Base-by-base conservation (phyloP, 2,888 invertebrate species). In the Sphecodes monilicornis region DNA sequence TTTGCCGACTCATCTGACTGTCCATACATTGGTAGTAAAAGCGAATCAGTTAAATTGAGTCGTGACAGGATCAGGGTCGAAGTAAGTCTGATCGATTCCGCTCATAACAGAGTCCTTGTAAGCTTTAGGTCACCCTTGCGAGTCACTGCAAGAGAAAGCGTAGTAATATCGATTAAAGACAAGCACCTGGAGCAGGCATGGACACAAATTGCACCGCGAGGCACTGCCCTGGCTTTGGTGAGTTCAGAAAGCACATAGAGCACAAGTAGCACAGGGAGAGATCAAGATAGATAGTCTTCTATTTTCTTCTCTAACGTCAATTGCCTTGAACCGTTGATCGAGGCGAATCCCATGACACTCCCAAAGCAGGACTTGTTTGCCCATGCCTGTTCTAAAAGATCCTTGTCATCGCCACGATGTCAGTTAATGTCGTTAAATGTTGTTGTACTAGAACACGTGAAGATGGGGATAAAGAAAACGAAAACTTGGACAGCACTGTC, bases 401-500 rank as follows among this genome's bases (percentile, higher is more conserved):
- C 46, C 11, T 57, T 11, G 11, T n/a, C n/a, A 8, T 4, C 4
- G 10, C n/a, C 5, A 13, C 57, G 26, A 26, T 57, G 13, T 29
- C 60, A 16, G 60, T 60, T 60, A 29, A 60, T 29, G 16, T 60
- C 60, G 60, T 60, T 60, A 60, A 6, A 60, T 16, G 29, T 29
- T 60, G 60, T 29, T 60, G 29, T 60, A 29, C 60, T 29, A 16
- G 29, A 29, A 16, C 54, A n/a, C 3, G n/a, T 1, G 6, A 60
- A 29, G 29, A 60, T 1, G 29, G 29, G 16, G 60, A 29, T 29
- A 16, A 60, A 26, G 29, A 18, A 1, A 13, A 60, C 16, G 26
- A 29, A 11, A 68, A n/a, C 39, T 66, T 68, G 68, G 39, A 68
- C 68, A 68, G 36, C 39, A 68, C 68, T 39, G 68, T 41, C 41